Conservation (phyloP, 2,888 invertebrate species). For the Drosophila nr. perissopoda region DNA sequence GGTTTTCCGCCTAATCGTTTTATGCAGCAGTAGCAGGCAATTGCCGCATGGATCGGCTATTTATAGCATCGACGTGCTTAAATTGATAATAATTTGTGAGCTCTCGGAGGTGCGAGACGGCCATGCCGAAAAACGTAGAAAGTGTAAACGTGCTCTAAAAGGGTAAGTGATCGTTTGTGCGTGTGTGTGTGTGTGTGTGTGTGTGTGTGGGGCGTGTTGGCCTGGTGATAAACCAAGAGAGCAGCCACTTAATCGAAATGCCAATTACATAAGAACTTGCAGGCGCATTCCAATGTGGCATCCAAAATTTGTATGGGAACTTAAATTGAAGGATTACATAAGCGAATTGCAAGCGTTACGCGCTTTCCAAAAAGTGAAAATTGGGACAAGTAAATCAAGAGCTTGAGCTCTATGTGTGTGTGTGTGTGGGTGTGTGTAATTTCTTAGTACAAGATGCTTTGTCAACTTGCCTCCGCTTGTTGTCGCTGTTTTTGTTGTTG, state of each 20-base stretch:
- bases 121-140: constrained; percentile 52
- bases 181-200: neutral
- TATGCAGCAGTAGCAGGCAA: constrained; percentile 25
- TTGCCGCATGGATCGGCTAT: constrained; percentile 58
- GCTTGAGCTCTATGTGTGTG: neutral
- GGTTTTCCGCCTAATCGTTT: constrained; percentile 30
- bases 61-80: constrained; percentile 72
- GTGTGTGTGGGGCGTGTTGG: neutral
- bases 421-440: constrained; percentile 23
- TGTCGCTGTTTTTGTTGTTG: constrained; percentile 41
- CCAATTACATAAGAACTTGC: constrained; percentile 44
- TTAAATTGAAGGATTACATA: constrained; percentile 14
- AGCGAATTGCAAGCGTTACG: constrained; percentile 30
- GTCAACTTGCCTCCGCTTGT: constrained; percentile 66
- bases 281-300: neutral
- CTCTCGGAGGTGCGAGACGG: constrained; percentile 52
- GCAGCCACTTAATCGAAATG: neutral
- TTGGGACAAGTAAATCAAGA: constrained; percentile 57
- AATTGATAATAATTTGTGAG: constrained; percentile 70
- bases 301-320: neutral
- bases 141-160: constrained; percentile 49
- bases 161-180: constrained; percentile 2
- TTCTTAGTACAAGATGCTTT: constrained; percentile 32
- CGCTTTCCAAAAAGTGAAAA: constrained; percentile 71
- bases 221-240: neutral